Conservation (phyloP, 2,797 vertebrate species). For the Podarcis lilfordi region DNA sequence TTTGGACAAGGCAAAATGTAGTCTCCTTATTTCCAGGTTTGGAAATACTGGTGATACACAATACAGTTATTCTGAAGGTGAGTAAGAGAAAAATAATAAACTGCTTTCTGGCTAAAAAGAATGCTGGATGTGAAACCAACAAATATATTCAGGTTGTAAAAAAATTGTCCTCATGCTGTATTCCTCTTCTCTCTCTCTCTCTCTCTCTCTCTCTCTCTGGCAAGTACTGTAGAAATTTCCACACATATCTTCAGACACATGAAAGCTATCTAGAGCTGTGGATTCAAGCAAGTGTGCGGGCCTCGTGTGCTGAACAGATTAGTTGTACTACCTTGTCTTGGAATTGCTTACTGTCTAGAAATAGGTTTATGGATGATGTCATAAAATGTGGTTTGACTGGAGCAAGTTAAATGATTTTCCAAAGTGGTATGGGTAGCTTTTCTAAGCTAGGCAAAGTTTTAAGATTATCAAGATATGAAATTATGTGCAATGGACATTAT, state of each 20-base stretch:
- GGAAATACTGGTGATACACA: neutral
- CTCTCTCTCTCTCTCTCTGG: neutral
- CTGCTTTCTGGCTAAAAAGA: neutral
- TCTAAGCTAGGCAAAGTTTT: constrained; percentile 1
- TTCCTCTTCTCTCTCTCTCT: no score
- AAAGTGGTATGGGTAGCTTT: constrained; percentile 16
- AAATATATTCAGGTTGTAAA: neutral
- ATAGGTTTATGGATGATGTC: constrained; percentile 46
- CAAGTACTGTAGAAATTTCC: neutral
- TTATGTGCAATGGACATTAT: constrained; percentile 3
- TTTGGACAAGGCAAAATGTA: neutral
- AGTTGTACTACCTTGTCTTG: constrained; percentile 26
- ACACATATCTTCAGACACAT: constrained; percentile 8
- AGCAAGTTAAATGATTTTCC: constrained; percentile 32
- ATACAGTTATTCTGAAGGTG: neutral
- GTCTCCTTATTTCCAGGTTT: neutral
- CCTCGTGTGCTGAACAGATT: constrained; percentile 22
- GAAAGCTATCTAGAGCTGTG: constrained; percentile 14
- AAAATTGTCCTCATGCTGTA: neutral
- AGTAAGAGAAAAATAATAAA: neutral
- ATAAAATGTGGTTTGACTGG: constrained; percentile 43
- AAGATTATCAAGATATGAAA: constrained; percentile 27
- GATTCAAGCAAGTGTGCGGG: constrained; percentile 7
- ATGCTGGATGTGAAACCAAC: neutral
- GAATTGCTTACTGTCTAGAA: constrained; percentile 25